Evolutionary conservation across 2,888 invertebrate species (phyloP).

Genomic region (Uropetala carovei): DNA sequence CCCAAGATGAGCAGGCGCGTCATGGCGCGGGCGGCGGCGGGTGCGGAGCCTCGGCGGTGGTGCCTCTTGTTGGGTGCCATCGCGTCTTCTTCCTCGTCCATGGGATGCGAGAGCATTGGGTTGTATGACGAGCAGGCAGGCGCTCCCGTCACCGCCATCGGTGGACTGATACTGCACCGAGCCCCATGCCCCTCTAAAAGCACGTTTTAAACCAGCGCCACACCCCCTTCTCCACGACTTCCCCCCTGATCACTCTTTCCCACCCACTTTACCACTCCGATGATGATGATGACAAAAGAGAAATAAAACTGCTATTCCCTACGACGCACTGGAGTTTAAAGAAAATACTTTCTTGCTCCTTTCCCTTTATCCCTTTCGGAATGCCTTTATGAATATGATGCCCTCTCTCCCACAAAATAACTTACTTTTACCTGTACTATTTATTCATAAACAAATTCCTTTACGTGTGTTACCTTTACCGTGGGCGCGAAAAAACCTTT

Average conservation of each 20-base stretch:
- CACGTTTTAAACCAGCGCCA: slow-evolving; percentile 44
- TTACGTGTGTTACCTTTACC: not conserved
- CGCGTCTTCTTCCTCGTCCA: slow-evolving; percentile 33
- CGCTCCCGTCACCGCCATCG: slow-evolving; percentile 63
- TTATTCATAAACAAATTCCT: not conserved
- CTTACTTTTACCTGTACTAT: not conserved
- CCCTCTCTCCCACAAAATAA: not conserved
- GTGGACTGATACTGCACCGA: slow-evolving; percentile 60
- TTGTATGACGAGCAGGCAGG: slow-evolving; percentile 38
- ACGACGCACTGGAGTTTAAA: not conserved
- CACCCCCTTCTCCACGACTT: slow-evolving; percentile 38
- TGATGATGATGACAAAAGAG: slow-evolving; percentile 8
- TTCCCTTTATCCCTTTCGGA: not conserved
- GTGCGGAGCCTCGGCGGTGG: not conserved
- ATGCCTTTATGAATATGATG: not conserved
- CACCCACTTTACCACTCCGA: slow-evolving; percentile 26
- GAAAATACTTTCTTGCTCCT: not conserved
- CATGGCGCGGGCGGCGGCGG: slow-evolving; percentile 9
- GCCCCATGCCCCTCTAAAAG: slow-evolving; percentile 61
- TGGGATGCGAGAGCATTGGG: not conserved
- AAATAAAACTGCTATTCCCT: not conserved
- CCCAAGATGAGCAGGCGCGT: slow-evolving; percentile 31
- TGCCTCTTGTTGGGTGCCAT: slow-evolving; percentile 10
- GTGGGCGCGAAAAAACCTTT: not conserved
- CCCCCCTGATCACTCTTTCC: slow-evolving; percentile 23